Evolutionary conservation across 2,113 vertebrate species (phyloP).

Genomic region (Hydrochoerus hydrochaeris): DNA sequence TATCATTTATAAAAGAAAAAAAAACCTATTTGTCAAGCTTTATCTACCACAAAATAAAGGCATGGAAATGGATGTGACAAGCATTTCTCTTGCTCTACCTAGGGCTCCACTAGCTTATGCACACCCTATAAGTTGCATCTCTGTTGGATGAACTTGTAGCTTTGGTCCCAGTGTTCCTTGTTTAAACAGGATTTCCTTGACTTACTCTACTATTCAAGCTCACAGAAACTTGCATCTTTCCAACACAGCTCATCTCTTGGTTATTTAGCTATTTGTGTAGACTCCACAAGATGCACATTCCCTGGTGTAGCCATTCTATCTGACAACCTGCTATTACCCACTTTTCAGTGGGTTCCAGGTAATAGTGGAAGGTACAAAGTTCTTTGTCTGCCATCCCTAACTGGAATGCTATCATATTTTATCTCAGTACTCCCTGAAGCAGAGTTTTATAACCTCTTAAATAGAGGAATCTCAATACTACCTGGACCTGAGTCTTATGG

Average conservation of each 20-base stretch:
- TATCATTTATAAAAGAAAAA: slow-evolving; percentile 2
- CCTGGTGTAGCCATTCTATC: background rate
- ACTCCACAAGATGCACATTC: background rate
- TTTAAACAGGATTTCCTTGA: background rate
- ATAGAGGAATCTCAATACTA: background rate
- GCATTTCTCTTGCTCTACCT: background rate
- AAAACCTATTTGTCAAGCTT: background rate
- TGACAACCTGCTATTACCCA: background rate
- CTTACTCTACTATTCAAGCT: background rate
- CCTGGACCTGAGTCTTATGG: background rate
- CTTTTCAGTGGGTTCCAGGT: background rate
- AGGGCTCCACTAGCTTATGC: background rate
- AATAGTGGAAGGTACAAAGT: background rate
- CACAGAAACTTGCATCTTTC: slow-evolving; percentile 5
- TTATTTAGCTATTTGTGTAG: slow-evolving; percentile 36
- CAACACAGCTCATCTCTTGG: background rate
- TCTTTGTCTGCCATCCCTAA: background rate
- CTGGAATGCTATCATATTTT: background rate
- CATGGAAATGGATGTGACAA: background rate
- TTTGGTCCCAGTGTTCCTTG: background rate
- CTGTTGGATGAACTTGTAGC: background rate
- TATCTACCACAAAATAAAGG: background rate
- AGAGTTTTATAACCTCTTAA: background rate
- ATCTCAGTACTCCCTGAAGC: background rate
- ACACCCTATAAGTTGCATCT: background rate